Percentiles rank a stretch among this genome's conserved stretches.
phyloP scores from a whole-genome alignment of 2,888 invertebrate genomes.

The Muscina levida region DNA sequence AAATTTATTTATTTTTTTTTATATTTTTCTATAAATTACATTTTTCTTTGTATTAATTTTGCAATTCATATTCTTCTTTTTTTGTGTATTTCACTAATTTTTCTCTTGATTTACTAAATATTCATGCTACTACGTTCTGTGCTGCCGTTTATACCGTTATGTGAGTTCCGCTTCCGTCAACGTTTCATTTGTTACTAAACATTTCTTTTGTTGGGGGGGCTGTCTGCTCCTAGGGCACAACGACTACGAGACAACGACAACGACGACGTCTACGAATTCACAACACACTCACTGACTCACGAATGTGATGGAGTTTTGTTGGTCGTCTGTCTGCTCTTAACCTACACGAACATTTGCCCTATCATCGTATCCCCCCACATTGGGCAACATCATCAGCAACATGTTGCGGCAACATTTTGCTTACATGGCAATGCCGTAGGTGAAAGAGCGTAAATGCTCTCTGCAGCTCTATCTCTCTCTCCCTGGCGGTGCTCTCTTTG shows the following conservation, averaged over 20 bases:
- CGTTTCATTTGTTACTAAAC: slow-evolving; percentile 69
- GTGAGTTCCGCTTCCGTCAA: slow-evolving; percentile 68
- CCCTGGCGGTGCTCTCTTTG: background rate
- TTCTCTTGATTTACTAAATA: slow-evolving; percentile 29
- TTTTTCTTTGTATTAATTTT: no score
- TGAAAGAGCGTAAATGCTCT: no score
- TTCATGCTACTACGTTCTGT: slow-evolving; percentile 34
- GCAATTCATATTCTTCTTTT: background rate
- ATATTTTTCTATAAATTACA: slow-evolving; percentile 25
- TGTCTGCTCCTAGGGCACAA: slow-evolving; percentile 46
- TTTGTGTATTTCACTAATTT: background rate
- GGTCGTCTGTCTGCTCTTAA: slow-evolving; percentile 17
- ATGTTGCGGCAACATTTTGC: slow-evolving; percentile 50
- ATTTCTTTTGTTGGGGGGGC: slow-evolving; percentile 56
- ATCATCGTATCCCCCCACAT: slow-evolving; percentile 5
- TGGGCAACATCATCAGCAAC: slow-evolving; percentile 19
- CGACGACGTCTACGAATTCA: background rate
- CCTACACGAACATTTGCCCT: slow-evolving; percentile 43
- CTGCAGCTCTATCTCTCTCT: background rate
- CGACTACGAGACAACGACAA: background rate
- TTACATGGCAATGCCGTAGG: slow-evolving; percentile 59
- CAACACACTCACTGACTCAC: slow-evolving; percentile 13
- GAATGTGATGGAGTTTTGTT: slow-evolving; percentile 40
- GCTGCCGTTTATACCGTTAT: slow-evolving; percentile 52
- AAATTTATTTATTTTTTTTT: slow-evolving; percentile 20